Conservation (phyloP, 2,113 vertebrate species). For the Dermatemys mawii region DNA sequence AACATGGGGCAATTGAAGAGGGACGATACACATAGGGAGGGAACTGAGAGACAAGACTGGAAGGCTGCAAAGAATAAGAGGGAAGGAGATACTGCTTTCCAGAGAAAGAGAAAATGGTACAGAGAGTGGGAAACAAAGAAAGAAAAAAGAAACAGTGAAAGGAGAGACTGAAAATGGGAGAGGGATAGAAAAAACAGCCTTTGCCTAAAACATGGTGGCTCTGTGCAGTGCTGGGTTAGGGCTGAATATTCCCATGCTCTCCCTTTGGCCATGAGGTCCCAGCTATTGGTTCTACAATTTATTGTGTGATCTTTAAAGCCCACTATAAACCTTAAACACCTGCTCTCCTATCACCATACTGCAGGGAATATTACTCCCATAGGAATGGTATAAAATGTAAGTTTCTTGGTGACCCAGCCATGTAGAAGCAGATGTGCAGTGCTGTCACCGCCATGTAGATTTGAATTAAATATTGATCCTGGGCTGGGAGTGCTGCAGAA, state of each 20-base stretch:
- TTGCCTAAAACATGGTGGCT: not conserved
- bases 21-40: not conserved
- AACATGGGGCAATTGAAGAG: not conserved
- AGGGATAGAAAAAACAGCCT: not conserved
- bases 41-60: not conserved
- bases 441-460: not conserved
- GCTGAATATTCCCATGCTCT: not conserved
- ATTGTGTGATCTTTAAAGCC: not conserved
- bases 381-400: not conserved
- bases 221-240: accelerated
- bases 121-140: not conserved
- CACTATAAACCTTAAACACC: not conserved
- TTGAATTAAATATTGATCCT: not conserved
- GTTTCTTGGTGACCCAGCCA: not conserved
- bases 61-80: not conserved
- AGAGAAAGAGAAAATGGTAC: not conserved
- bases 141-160: not conserved
- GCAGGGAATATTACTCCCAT: not conserved
- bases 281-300: not conserved
- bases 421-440: not conserved
- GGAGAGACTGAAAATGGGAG: not conserved
- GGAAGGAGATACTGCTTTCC: not conserved
- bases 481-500: not conserved
- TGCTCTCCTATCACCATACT: not conserved
- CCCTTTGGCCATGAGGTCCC: not conserved